phyloP scores from a whole-genome alignment of 2,797 vertebrate species.

The Micropoecilia bifurca region DNA sequence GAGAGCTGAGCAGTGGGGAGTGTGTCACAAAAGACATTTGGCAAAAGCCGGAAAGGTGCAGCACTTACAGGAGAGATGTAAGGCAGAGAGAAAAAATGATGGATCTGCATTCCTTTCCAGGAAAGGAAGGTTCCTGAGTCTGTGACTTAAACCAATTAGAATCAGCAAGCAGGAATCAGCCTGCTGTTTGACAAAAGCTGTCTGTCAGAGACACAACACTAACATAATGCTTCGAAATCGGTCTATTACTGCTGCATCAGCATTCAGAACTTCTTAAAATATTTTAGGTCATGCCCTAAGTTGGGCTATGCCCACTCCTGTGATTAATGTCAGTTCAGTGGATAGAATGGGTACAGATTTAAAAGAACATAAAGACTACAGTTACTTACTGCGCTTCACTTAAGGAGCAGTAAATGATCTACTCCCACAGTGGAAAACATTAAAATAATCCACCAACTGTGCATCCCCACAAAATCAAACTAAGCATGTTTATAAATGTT shows the following conservation, averaged over 20 bases:
- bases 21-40: constrained; percentile 22
- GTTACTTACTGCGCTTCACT: constrained; percentile 11
- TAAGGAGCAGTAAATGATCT: neutral
- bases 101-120: neutral
- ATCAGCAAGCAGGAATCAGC: constrained; percentile 31
- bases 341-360: neutral
- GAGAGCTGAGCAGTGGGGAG: constrained; percentile 41
- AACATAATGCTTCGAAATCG: constrained; percentile 33
- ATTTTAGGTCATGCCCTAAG: neutral
- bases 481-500: constrained; percentile 16
- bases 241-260: constrained; percentile 11
- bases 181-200: constrained; percentile 9
- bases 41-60: neutral
- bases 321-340: constrained; percentile 46
- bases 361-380: constrained; percentile 12
- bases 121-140: neutral
- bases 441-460: neutral
- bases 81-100: neutral
- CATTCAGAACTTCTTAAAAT: constrained; percentile 12
- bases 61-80: neutral
- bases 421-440: constrained; percentile 7
- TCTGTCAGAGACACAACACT: constrained; percentile 20
- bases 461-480: neutral
- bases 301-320: constrained; percentile 38
- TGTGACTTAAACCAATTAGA: constrained; percentile 29